Percentiles rank a stretch among this genome's conserved stretches.
Conservation (phyloP, 2,113 vertebrate genomes). For the Hemichromis elongatus region DNA sequence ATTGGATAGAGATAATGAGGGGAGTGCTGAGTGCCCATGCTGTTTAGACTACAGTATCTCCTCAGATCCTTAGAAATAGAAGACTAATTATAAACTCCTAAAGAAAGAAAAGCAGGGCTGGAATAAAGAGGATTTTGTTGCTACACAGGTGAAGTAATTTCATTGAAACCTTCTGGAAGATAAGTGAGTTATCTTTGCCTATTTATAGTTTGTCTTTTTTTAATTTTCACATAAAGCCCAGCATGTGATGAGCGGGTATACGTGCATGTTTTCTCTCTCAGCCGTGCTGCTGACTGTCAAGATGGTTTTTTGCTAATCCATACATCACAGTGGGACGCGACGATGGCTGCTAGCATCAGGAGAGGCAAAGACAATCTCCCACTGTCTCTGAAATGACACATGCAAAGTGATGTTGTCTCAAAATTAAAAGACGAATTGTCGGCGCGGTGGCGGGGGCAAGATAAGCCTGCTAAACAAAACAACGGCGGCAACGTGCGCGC, state of each 20-base stretch:
- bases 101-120: not conserved
- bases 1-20: not conserved
- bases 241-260: not conserved
- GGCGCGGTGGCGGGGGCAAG: conserved; percentile 7
- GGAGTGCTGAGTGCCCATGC: not conserved
- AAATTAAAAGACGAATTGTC: conserved; percentile 54
- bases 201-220: not conserved
- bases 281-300: conserved; percentile 21
- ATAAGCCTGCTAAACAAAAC: not conserved
- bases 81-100: not conserved
- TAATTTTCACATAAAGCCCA: not conserved
- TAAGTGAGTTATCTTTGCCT: not conserved
- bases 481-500: not conserved
- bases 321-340: conserved; percentile 28
- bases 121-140: not conserved
- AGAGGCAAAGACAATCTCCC: conserved; percentile 24
- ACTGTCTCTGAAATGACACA: conserved; percentile 56
- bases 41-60: not conserved
- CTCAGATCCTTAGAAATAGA: not conserved
- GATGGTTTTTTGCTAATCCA: conserved; percentile 38
- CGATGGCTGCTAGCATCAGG: conserved; percentile 1
- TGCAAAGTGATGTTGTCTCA: conserved; percentile 40
- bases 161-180: not conserved
- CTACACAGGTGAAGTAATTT: not conserved
- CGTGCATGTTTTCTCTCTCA: not conserved